Evolutionary conservation across 2,888 invertebrate species (phyloP).

Genomic region (Drosophila merina): DNA sequence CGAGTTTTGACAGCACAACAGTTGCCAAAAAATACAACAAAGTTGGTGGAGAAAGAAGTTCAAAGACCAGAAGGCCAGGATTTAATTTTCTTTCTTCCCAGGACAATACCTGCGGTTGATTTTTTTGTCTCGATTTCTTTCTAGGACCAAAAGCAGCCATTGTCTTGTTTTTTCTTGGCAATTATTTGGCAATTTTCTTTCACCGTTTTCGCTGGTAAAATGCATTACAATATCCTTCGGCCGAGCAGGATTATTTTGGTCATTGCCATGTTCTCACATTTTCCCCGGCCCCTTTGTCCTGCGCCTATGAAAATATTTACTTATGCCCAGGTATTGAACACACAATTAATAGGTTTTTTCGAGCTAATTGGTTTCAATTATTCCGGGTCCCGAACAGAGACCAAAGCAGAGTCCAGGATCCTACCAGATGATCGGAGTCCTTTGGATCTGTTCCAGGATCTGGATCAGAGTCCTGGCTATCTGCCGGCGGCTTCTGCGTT

Average conservation of each 20-base stretch:
- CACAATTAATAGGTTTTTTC: slow-evolving; percentile 79
- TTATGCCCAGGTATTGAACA: slow-evolving; percentile 61
- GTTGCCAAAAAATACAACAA: slow-evolving; percentile 22
- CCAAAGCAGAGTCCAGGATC: slow-evolving; percentile 49
- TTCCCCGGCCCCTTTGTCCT: slow-evolving; percentile 49
- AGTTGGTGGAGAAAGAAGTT: background rate
- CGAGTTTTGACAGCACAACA: slow-evolving; percentile 69
- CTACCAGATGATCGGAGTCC: slow-evolving; percentile 26
- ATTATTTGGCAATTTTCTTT: slow-evolving; percentile 73
- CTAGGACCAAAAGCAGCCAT: slow-evolving; percentile 10
- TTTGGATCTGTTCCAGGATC: background rate
- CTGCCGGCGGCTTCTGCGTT: slow-evolving; percentile 55
- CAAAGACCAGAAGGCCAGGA: slow-evolving; percentile 37
- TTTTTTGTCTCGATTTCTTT: slow-evolving; percentile 62
- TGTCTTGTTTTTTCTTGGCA: slow-evolving; percentile 44
- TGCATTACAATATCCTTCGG: slow-evolving; percentile 44
- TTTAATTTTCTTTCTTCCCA: slow-evolving; percentile 33
- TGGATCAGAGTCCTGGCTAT: slow-evolving; percentile 15
- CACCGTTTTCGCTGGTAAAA: slow-evolving; percentile 49
- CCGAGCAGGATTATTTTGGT: slow-evolving; percentile 71
- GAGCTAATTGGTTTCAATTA: slow-evolving; percentile 81
- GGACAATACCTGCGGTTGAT: slow-evolving; percentile 71
- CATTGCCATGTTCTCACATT: slow-evolving; percentile 78
- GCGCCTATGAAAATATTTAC: slow-evolving; percentile 74
- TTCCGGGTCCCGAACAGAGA: slow-evolving; percentile 66